Percentiles rank a stretch among this genome's conserved stretches.
Conservation (phyloP, 2,797 vertebrate genomes). For the Vipera latastei region DNA sequence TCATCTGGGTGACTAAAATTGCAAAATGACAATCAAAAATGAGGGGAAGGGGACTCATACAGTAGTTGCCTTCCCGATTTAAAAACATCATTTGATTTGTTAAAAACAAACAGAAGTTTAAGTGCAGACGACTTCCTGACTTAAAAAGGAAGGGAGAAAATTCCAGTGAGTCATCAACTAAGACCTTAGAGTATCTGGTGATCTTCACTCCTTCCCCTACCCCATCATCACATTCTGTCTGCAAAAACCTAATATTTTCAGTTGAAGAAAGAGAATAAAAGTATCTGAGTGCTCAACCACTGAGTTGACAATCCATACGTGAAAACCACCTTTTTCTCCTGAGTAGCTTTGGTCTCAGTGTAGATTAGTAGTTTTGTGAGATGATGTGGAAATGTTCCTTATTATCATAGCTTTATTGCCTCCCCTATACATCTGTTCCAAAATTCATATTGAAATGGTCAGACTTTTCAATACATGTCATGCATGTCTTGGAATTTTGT, state of each 20-base stretch:
- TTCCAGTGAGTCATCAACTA: not conserved
- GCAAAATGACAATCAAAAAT: not conserved
- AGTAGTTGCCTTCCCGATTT: not conserved
- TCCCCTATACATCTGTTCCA: slow-evolving; percentile 76
- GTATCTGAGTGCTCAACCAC: slow-evolving; percentile 14
- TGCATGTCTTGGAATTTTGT: slow-evolving; percentile 75
- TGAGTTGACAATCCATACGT: slow-evolving; percentile 52
- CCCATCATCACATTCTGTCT: no score
- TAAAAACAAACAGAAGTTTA: not conserved
- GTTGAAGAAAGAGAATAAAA: not conserved
- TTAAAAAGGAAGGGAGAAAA: not conserved
- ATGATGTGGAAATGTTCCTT: slow-evolving; percentile 76
- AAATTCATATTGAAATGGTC: slow-evolving; percentile 74
- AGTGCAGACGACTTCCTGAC: not conserved
- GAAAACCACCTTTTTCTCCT: slow-evolving; percentile 52
- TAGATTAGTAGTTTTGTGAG: slow-evolving; percentile 72
- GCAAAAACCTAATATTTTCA: slow-evolving; percentile 26
- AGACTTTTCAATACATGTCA: slow-evolving; percentile 72
- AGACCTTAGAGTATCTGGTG: not conserved
- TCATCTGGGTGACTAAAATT: not conserved
- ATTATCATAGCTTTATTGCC: slow-evolving; percentile 79
- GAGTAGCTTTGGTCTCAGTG: slow-evolving; percentile 67
- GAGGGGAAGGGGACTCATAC: not conserved
- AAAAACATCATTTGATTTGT: not conserved
- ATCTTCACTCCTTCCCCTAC: not conserved